Evolutionary conservation across 1,140 invertebrate species (phyloP).

Genomic region (Trichonephila clavata): DNA sequence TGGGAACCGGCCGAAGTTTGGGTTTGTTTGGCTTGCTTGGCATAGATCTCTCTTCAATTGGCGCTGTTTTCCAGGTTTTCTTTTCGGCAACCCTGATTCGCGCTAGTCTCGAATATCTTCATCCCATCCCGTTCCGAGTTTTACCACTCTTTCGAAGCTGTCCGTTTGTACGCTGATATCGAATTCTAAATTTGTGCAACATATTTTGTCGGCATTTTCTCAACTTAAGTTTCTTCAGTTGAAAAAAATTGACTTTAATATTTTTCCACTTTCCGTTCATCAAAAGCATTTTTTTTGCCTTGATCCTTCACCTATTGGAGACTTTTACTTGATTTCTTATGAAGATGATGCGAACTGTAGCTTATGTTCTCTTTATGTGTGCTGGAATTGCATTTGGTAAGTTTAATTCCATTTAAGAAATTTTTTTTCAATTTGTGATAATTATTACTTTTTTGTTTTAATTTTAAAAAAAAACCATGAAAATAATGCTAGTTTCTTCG

Average conservation of each 20-base stretch:
- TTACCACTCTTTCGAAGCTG: slow-evolving; percentile 52
- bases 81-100: slow-evolving; percentile 66
- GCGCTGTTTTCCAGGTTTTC: slow-evolving; percentile 39
- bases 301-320: background rate
- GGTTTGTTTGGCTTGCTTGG: slow-evolving; percentile 2
- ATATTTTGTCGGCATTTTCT: background rate
- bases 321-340: slow-evolving; percentile 12
- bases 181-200: slow-evolving; percentile 40
- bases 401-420: background rate
- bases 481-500: no score
- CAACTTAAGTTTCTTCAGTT: background rate
- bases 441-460: no score
- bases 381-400: slow-evolving; percentile 20
- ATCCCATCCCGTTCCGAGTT: slow-evolving; percentile 64
- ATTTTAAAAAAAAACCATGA: no score
- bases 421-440: no score
- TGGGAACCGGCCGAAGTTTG: background rate
- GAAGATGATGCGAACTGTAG: slow-evolving; percentile 34
- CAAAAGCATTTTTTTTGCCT: background rate
- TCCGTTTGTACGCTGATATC: slow-evolving; percentile 42
- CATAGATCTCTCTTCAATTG: background rate
- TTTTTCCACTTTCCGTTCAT: background rate
- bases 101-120: slow-evolving; percentile 64
- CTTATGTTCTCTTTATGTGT: slow-evolving; percentile 26
- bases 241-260: background rate